Evolutionary conservation across 1,140 invertebrate genomes (phyloP), one percentile per base, ranked within the genome.

Genomic region (Neuroterus valhalla): DNA sequence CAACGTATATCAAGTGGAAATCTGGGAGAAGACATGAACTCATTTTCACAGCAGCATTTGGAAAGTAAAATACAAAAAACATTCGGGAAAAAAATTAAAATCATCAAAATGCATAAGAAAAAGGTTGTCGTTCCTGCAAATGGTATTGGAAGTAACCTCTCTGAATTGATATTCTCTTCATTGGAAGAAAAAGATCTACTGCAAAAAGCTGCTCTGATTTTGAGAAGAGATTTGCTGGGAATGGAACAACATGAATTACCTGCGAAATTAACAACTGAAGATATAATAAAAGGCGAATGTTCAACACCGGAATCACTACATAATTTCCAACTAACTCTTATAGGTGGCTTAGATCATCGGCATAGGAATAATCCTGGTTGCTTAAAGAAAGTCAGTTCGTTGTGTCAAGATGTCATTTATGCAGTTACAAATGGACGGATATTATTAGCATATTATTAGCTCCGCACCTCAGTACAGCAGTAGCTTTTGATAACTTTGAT

Each of bases 401-500:
- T 42, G 80, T 77, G 71, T 66, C 77, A 45, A 26, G 2, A 26
- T 26, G 38, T 75, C 5, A 68, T 43, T 11, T 44, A 12, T 6
- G 42, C 12, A 38, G 38, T 44, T 2, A 52, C 71, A 14, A 26
- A 86, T 74, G 80, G 76, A 44, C 84, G 86, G 17, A 75, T 78
- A 79, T n/a, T n/a, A 80, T 50, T 23, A 77, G 87, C n/a, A 17
- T 72, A 43, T 71, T 52, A 70, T 38, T 38, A 10, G 26, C 26
- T 26, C 66, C 74, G 14, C 44, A 79, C 66, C 71, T 85, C 14
- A 77, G 55, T 31, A 87, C 83, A 71, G 79, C 74, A 69, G 55
- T 86, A 48, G 86, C 83, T 19, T 89, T 81, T 70, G 84, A 87
- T 70, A 88, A 90, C 80, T 90, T 81, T 75, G 87, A 89, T 78